A percentile compares a stretch with the other conserved stretches of the same genome.
Conservation (phyloP, 2,888 invertebrate genomes). For the Macaria liturata region DNA sequence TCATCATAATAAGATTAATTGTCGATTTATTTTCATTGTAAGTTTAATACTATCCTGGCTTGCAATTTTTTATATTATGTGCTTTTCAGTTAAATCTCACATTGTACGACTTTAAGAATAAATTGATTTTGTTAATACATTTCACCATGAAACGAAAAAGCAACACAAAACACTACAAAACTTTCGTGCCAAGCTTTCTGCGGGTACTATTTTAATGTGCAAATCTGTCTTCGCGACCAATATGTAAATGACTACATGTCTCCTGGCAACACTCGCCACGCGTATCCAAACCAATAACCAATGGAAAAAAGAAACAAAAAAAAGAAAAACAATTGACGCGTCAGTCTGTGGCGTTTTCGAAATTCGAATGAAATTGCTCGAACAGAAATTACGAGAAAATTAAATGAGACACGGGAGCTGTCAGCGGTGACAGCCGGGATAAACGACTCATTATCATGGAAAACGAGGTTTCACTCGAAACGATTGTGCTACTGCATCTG, state of each 20-base stretch:
- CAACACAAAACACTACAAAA: no score
- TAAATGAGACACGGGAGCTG: slow-evolving; percentile 47
- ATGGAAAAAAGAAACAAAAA: no score
- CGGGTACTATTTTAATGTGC: not conserved
- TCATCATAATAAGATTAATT: no score
- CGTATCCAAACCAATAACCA: not conserved
- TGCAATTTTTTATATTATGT: no score
- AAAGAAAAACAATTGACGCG: not conserved
- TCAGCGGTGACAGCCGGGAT: slow-evolving; percentile 36
- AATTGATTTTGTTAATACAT: no score
- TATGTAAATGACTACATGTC: slow-evolving; percentile 32
- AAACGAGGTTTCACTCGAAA: not conserved
- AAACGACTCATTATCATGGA: slow-evolving; percentile 35
- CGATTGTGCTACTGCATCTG: no score
- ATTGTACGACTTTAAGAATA: no score
- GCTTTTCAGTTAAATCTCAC: no score
- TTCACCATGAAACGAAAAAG: no score
- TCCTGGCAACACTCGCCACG: slow-evolving; percentile 36
- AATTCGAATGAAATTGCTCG: slow-evolving; percentile 53
- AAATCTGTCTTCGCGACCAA: slow-evolving; percentile 9
- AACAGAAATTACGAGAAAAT: slow-evolving; percentile 58
- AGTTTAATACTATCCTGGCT: no score
- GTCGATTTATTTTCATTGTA: no score
- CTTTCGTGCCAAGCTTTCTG: no score
- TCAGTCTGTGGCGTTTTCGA: slow-evolving; percentile 42